A percentile compares a stretch with the other conserved stretches of the same genome.
Conservation (phyloP, 2,113 vertebrate species). For the Zapus hudsonius region DNA sequence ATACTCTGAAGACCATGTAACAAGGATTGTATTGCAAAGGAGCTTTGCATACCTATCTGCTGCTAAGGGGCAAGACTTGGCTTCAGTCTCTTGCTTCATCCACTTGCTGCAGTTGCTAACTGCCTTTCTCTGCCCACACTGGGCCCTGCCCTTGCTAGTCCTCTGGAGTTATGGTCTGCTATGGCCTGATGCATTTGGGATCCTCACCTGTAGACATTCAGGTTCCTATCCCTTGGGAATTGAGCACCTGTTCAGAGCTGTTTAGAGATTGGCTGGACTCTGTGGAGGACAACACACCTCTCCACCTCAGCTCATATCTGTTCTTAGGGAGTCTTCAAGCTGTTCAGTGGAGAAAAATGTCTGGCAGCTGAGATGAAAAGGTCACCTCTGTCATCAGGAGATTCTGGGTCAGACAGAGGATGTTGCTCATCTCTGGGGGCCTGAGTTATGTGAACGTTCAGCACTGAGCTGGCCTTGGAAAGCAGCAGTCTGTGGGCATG, state of each 20-base stretch:
- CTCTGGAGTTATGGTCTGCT: neutral
- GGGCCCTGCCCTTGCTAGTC: neutral
- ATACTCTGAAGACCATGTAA: too few relatives aligned
- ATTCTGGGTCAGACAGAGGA: neutral
- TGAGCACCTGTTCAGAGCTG: neutral
- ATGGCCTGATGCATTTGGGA: rapidly evolving
- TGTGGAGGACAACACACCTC: neutral
- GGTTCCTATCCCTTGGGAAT: neutral
- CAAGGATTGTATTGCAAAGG: rapidly evolving
- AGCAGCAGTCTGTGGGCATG: neutral
- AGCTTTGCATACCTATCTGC: neutral
- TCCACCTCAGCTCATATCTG: neutral
- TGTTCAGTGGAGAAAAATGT: too few relatives aligned
- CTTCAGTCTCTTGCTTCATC: too few relatives aligned
- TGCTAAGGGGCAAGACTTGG: neutral
- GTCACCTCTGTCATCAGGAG: neutral
- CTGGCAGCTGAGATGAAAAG: neutral
- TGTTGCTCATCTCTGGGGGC: rapidly evolving
- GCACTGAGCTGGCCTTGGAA: neutral
- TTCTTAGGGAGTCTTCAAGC: too few relatives aligned
- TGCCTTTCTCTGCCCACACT: too few relatives aligned
- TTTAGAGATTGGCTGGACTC: neutral
- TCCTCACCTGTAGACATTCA: neutral
- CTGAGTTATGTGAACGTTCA: rapidly evolving
- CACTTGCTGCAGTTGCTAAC: too few relatives aligned